These are phyloP conservation scores for Ophiothrix spiculata DNA, from an alignment of 35 echinoderm and acorn worm species.

Conservation along the genomic window DNA sequence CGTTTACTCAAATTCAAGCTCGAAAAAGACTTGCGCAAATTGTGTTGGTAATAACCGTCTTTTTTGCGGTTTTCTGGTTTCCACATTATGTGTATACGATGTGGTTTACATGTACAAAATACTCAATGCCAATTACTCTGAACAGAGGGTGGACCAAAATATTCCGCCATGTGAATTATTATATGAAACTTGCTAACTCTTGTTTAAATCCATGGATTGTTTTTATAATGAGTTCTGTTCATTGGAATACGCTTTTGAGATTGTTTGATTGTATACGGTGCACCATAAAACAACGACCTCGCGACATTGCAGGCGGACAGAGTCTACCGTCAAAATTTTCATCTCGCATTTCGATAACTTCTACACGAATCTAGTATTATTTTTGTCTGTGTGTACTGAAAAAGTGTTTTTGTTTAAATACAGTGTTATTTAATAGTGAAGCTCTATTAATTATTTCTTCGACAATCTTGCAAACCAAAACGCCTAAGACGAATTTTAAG, in stretches of 20 bases:
- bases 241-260: slow-evolving; percentile 18
- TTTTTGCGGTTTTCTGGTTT: slow-evolving; percentile 82
- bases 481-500: no score
- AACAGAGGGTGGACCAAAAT: neutral
- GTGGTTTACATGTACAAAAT: slow-evolving; percentile 12
- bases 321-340: no score
- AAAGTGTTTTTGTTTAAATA: no score
- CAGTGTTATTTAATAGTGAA: no score
- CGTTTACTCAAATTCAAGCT: slow-evolving; percentile 43
- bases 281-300: no score
- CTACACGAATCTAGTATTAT: no score
- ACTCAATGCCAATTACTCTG: neutral
- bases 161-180: neutral
- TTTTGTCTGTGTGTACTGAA: no score
- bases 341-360: no score
- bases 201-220: slow-evolving; percentile 64
- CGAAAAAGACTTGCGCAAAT: slow-evolving; percentile 66
- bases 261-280: neutral
- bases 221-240: slow-evolving; percentile 69
- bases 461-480: no score
- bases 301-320: no score
- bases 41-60: slow-evolving; percentile 58
- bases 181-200: slow-evolving; percentile 16
- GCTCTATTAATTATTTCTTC: no score
- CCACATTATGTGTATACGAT: slow-evolving; percentile 62